phyloP scores from a whole-genome alignment of 2,113 vertebrate genomes.

The Psittacus erithacus region DNA sequence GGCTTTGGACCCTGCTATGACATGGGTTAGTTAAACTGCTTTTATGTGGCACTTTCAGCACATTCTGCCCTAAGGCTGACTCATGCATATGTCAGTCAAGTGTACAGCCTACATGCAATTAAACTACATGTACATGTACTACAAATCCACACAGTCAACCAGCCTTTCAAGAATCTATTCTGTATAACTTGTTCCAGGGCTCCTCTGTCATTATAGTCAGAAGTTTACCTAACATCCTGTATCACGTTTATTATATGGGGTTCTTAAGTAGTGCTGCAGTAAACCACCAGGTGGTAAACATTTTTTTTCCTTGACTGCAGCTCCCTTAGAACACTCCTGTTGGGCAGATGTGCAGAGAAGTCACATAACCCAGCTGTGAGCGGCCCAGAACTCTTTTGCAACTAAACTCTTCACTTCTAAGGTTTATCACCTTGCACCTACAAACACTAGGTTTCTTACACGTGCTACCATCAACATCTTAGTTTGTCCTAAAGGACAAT shows the following conservation, averaged over 20 bases:
- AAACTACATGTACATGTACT: background rate
- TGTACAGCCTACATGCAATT: background rate
- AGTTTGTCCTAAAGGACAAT: too few species aligned
- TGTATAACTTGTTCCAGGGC: background rate
- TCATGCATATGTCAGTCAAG: background rate
- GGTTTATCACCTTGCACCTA: too few species aligned
- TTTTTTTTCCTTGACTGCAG: too few species aligned
- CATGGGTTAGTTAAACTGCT: background rate
- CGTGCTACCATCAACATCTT: too few species aligned
- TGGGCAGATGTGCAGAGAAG: too few species aligned
- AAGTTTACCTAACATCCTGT: background rate
- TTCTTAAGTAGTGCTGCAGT: too few species aligned
- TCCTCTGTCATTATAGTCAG: background rate
- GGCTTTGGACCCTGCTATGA: background rate
- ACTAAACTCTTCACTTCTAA: too few species aligned
- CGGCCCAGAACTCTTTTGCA: too few species aligned
- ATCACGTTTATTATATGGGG: background rate
- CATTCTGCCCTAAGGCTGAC: background rate
- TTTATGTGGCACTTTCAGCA: background rate
- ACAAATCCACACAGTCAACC: background rate
- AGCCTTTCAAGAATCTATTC: background rate
- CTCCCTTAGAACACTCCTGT: too few species aligned
- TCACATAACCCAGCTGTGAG: too few species aligned
- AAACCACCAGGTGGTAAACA: too few species aligned
- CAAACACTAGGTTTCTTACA: too few species aligned